These are phyloP conservation scores for Macroteleia sp. DNA, from an alignment of 2,888 invertebrate genomes.

Conservation along the genomic window DNA sequence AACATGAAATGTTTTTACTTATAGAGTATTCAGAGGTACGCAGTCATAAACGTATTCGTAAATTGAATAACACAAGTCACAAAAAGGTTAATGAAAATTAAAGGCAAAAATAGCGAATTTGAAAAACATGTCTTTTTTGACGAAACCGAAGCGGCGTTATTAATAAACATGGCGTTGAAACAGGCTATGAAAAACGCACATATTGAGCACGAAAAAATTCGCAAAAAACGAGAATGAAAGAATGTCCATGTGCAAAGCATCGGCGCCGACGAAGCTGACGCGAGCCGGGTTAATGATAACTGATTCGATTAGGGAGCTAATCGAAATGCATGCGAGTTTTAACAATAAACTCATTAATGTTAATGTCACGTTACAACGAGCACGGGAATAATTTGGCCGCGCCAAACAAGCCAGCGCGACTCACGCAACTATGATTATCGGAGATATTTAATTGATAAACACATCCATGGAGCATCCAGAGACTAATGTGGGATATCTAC, in stretches of 20 bases:
- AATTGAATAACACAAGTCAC: too few relatives aligned
- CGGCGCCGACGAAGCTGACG: conserved; percentile 45
- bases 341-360: conserved; percentile 80
- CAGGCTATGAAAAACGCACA: conserved; percentile 18
- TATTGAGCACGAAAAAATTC: conserved; percentile 2
- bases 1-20: too few relatives aligned
- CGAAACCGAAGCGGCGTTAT: conserved; percentile 38
- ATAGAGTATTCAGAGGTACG: too few relatives aligned
- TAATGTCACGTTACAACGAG: conserved; percentile 73
- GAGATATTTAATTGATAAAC: conserved; percentile 65
- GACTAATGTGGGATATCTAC: conserved; percentile 59
- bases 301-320: conserved; percentile 72
- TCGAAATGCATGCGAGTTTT: conserved; percentile 77
- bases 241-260: conserved; percentile 17
- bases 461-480: conserved; percentile 50
- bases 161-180: conserved; percentile 28
- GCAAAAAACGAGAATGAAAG: conserved; percentile 19
- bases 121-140: too few relatives aligned
- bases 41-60: too few relatives aligned
- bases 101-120: too few relatives aligned
- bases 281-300: conserved; percentile 68
- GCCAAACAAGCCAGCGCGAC: conserved; percentile 71
- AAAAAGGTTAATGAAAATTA: too few relatives aligned
- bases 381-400: conserved; percentile 71
- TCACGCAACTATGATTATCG: conserved; percentile 59